Percentiles rank a stretch among this genome's conserved stretches.
These are phyloP conservation scores for Origma solitaria DNA, from an alignment of 2,113 vertebrate species.

Conservation along the genomic window DNA sequence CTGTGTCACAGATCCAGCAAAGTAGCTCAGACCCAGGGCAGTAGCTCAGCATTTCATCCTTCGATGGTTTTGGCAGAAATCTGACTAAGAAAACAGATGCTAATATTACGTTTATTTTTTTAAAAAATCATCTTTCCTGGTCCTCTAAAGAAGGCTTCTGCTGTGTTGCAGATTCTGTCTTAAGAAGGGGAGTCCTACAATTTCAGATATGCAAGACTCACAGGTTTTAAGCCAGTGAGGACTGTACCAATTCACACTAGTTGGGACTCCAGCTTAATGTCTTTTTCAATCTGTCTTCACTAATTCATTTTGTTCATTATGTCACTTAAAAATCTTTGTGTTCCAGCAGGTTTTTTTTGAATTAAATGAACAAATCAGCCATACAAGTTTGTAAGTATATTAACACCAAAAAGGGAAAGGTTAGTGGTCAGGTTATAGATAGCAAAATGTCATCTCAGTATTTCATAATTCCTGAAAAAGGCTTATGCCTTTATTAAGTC, in stretches of 20 bases:
- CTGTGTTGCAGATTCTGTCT: neutral
- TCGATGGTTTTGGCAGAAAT: neutral
- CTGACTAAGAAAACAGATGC: neutral
- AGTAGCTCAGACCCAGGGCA: neutral
- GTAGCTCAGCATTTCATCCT: neutral
- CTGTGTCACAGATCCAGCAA: neutral
- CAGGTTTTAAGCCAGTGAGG: neutral
- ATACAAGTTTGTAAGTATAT: neutral
- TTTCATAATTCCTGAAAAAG: neutral
- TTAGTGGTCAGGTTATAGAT: neutral
- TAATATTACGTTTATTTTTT: neutral
- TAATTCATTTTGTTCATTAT: neutral
- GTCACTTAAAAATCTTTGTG: neutral
- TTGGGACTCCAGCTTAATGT: neutral
- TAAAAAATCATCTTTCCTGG: neutral
- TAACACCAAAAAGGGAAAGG: neutral
- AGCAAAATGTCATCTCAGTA: neutral
- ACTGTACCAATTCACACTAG: neutral
- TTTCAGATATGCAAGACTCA: neutral
- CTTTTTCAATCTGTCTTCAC: neutral
- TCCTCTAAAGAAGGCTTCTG: neutral
- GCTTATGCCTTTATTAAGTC: neutral
- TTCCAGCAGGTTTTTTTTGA: neutral
- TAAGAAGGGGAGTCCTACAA: neutral
- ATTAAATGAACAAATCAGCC: neutral